Evolutionary conservation across 2,113 vertebrate species (phyloP).

Genomic region (Ictalurus furcatus): DNA sequence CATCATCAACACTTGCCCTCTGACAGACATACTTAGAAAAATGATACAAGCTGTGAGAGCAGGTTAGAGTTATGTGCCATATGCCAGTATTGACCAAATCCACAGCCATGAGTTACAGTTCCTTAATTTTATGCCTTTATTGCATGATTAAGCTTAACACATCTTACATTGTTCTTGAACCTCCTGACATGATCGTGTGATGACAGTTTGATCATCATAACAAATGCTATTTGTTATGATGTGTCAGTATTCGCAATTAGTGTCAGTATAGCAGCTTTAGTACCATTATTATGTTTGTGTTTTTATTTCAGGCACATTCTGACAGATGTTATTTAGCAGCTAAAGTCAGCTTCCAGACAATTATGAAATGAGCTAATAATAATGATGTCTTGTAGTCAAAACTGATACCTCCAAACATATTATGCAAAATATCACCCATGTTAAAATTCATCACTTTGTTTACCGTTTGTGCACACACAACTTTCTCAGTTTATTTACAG

Average conservation of each 20-base stretch:
- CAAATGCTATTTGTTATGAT: background rate
- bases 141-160: background rate
- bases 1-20: slow-evolving; percentile 42
- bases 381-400: background rate
- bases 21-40: slow-evolving; percentile 29
- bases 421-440: background rate
- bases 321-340: background rate
- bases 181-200: background rate
- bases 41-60: background rate
- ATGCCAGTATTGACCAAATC: background rate
- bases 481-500: background rate
- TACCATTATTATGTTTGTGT: slow-evolving; percentile 1
- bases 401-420: background rate
- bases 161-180: background rate
- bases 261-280: background rate
- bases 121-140: background rate
- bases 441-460: background rate
- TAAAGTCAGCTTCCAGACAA: background rate
- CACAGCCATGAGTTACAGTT: background rate
- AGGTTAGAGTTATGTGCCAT: slow-evolving; percentile 9
- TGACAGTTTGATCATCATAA: background rate
- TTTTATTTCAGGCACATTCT: slow-evolving; percentile 22
- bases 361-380: slow-evolving; percentile 18
- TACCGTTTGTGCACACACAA: background rate
- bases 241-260: background rate